phyloP scores from a whole-genome alignment of 2,888 invertebrate genomes.

The Taphrorychus bicolor region DNA sequence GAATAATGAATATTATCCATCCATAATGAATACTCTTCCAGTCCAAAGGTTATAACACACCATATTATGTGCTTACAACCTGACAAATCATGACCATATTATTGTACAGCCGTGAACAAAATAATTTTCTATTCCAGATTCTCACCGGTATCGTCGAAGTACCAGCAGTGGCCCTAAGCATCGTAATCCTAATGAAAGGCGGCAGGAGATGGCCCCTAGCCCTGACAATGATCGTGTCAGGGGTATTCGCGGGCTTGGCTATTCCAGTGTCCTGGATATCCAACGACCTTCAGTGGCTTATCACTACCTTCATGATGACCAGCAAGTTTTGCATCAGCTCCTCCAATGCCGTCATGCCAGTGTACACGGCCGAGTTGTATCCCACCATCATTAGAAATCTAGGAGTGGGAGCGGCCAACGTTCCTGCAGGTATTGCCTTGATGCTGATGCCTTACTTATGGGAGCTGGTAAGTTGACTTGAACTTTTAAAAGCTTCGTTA shows the following conservation, averaged over 20 bases:
- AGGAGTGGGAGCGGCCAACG: constrained; percentile 78
- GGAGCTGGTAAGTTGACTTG: constrained; percentile 72
- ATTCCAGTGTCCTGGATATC: constrained; percentile 63
- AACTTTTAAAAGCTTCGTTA: not conserved
- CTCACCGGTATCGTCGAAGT: constrained; percentile 78
- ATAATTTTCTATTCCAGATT: constrained; percentile 62
- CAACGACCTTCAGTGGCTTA: constrained; percentile 67
- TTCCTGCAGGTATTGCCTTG: constrained; percentile 77
- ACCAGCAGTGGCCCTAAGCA: constrained; percentile 78
- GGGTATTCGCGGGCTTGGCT: constrained; percentile 70
- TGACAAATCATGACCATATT: not conserved
- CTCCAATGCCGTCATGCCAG: constrained; percentile 80
- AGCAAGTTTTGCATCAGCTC: constrained; percentile 82
- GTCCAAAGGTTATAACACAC: too few relatives aligned
- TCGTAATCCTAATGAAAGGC: constrained; percentile 75
- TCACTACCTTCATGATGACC: constrained; percentile 77
- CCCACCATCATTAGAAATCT: constrained; percentile 82
- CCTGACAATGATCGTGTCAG: constrained; percentile 71
- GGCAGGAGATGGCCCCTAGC: constrained; percentile 77
- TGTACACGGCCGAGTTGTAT: constrained; percentile 80
- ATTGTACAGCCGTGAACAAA: too few relatives aligned
- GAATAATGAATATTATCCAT: too few relatives aligned
- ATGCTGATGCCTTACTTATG: constrained; percentile 81
- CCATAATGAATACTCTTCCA: too few relatives aligned
- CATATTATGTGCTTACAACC: too few relatives aligned